Conservation (phyloP, 2,888 invertebrate species). For the Leucozona laternaria region DNA sequence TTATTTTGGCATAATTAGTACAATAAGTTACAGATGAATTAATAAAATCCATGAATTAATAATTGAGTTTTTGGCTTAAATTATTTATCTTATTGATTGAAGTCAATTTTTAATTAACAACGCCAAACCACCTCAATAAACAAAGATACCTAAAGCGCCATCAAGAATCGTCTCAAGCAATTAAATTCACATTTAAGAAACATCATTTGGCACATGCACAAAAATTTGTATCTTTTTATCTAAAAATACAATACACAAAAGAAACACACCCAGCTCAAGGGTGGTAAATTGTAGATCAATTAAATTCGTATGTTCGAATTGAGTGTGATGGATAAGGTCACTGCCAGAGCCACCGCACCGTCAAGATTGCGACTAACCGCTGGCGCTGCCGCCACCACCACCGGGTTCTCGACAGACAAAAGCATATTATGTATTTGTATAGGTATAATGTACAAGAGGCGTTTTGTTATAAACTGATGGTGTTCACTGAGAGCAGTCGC, state of each 20-base stretch:
- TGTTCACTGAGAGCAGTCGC: constrained; percentile 40
- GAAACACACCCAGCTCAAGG: constrained; percentile 56
- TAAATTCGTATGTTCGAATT: constrained; percentile 65
- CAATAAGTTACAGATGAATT: too few relatives aligned
- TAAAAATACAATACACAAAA: constrained; percentile 34
- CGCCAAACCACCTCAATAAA: neutral
- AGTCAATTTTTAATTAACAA: neutral
- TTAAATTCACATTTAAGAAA: constrained; percentile 28
- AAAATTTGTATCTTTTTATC: constrained; percentile 7
- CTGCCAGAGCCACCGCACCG: constrained; percentile 58
- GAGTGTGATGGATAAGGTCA: constrained; percentile 73
- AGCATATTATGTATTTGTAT: constrained; percentile 12
- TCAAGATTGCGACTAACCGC: neutral
- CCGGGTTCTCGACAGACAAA: constrained; percentile 51
- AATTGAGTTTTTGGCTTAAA: too few relatives aligned
- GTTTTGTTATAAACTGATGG: constrained; percentile 66
- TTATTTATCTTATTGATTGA: neutral
- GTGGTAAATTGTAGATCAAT: constrained; percentile 73
- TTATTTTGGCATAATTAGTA: too few relatives aligned
- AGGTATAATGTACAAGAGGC: constrained; percentile 46
- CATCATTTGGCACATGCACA: constrained; percentile 30
- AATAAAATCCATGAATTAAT: too few relatives aligned
- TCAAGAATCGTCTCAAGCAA: constrained; percentile 8
- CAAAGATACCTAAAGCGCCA: neutral
- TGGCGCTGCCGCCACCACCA: neutral